Evolutionary conservation across 2,888 invertebrate species (phyloP), one percentile per base, ranked within the genome.

Genomic region (Cylloceria caligata): DNA sequence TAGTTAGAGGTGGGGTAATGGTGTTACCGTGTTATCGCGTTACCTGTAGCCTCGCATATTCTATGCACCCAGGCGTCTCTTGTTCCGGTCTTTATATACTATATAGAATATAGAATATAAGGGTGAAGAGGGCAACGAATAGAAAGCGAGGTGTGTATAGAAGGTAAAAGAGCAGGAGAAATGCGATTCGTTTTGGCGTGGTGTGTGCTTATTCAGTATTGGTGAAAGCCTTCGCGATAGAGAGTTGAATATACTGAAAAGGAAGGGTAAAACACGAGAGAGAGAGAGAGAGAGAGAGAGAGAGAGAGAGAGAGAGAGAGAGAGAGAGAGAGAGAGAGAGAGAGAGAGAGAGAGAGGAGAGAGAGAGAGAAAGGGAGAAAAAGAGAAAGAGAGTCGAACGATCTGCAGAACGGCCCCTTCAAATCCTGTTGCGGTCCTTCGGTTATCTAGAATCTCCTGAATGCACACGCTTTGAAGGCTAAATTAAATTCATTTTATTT

Each of bases 1-100:
- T 69, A 57, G 57, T 57, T 57, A 30, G 27, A 69, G 82, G 71
- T 47, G 80, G 74, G 72, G 76, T 88, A 89, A 89, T 89, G 88
- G 87, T 85, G 87, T 89, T 89, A 88, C 86, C 88, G 80, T 88
- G 89, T 89, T 89, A 80, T 69, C 69, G 45, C 74, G 42, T 80
- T 76, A 69, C 39, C 75, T 45, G 64, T 47, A 65, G 39, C 13
- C 49, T 57, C 65, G 47, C 64, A 39, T 75, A 55, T 71, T 71
- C 71, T 65, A 71, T 60, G 60, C 65, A 60, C 71, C 64, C 11
- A 19, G 55, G 55, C 45, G 69, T 67, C 69, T 65, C 49, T 39
- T 24, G 36, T 67, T 45, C 42, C 49, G 34, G 9, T 21, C 19
- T 68, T 24, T 24, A 27, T 55, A 55, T 9, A 27, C 21, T 72